Evolutionary conservation across 2,888 invertebrate genomes (phyloP), one percentile per base, ranked within the genome.

Genomic region (Standfussiana lucernea): DNA sequence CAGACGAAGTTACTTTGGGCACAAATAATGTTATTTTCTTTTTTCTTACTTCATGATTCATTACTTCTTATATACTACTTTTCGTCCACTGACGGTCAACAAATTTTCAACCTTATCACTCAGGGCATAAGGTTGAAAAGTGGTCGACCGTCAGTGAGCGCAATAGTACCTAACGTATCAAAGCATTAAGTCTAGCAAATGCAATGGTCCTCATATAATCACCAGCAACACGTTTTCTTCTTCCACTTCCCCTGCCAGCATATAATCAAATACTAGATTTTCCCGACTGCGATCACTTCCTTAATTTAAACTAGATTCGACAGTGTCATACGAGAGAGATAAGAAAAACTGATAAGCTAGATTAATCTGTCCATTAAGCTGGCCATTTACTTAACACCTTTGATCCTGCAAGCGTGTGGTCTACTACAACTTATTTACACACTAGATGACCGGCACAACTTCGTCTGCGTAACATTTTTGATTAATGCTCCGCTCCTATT

Each of bases 301-400:
- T 66, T 35, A 15, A 78, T 42, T 28, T 6, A 67, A 67, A 62
- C 40, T 10, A 50, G 66, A 72, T 78, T 78, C 11, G n/a, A 13
- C 40, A 62, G n/a, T 64, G 53, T 59, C 64, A 35, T 11, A 21
- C 21, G 40, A 21, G 0, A 62, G 0, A 56, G 62, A 79, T 79
- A 78, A 47, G 21, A 32, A 40, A 28, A 15, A 62, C 4, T 53
- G 73, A 67, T 56, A 79, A 79, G 4, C 15, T 15, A 21, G 32
- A 74, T 68, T 68, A 68, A 79, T 64, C 53, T 74, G 62, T 64
- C 61, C 13, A 47, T 79, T 72, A 62, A 67, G 21, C 37, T 32
- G 32, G 37, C 42, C 53, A 73, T 79, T 77, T 64, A 73, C 61
- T 67, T 47, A 68, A 21, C 35, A 77, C 65, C n/a, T n/a, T 47